These are phyloP conservation scores for Neofelis nebulosa DNA, from an alignment of 2,113 vertebrate genomes.

Conservation along the genomic window DNA sequence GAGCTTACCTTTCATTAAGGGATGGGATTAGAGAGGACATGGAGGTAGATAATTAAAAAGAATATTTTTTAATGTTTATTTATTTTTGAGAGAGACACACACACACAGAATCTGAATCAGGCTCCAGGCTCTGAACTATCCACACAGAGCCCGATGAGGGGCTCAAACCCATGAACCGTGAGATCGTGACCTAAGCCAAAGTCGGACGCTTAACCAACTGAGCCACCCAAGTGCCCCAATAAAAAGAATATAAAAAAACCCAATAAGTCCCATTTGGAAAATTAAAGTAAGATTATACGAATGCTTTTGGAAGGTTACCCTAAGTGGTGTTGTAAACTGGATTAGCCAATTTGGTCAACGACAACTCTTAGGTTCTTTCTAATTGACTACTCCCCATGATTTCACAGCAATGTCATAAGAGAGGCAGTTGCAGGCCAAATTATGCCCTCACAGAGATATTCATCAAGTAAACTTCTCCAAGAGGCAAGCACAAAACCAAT, in stretches of 20 bases:
- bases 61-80: not conserved
- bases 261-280: not conserved
- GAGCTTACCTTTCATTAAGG: not conserved
- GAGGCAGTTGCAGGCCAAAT: not conserved
- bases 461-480: not conserved
- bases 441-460: not conserved
- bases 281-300: not conserved
- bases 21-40: not conserved
- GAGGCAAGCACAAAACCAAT: not conserved
- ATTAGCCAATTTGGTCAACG: not conserved
- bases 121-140: too few species aligned
- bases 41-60: not conserved
- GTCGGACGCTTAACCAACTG: too few species aligned
- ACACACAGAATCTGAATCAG: too few species aligned
- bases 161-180: too few species aligned
- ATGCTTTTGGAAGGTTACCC: not conserved
- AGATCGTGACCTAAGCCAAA: too few species aligned
- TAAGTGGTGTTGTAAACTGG: not conserved
- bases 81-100: too few species aligned
- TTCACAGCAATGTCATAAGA: not conserved
- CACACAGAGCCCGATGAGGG: too few species aligned
- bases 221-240: too few species aligned
- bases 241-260: not conserved
- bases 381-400: not conserved
- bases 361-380: not conserved